These are phyloP conservation scores for Chrysopilus asiliformis DNA, from an alignment of 2,888 invertebrate genomes.

Conservation along the genomic window DNA sequence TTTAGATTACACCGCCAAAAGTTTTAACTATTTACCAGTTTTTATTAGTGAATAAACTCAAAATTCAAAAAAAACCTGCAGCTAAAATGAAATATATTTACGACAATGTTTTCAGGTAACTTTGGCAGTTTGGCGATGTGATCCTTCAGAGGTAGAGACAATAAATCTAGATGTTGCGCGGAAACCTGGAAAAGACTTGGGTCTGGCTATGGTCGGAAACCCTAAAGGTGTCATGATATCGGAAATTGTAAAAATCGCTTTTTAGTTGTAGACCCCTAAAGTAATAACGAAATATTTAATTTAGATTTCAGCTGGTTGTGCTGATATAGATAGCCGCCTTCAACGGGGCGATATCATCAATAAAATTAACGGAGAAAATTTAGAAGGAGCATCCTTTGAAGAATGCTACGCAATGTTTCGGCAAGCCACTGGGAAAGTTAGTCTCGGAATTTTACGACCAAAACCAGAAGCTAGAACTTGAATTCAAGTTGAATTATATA, in stretches of 20 bases:
- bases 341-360: slow-evolving; percentile 85
- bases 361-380: slow-evolving; percentile 76
- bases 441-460: slow-evolving; percentile 74
- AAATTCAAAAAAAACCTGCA: too few species aligned
- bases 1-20: too few species aligned
- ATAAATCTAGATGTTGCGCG: slow-evolving; percentile 73
- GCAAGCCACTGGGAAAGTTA: slow-evolving; percentile 67
- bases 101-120: slow-evolving; percentile 45
- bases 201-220: slow-evolving; percentile 72
- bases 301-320: slow-evolving; percentile 57
- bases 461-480: slow-evolving; percentile 40
- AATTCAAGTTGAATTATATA: neutral
- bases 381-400: slow-evolving; percentile 61
- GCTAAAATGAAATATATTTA: neutral
- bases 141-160: slow-evolving; percentile 59
- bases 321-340: slow-evolving; percentile 74
- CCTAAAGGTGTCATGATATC: slow-evolving; percentile 80
- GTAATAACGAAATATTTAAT: neutral
- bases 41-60: too few species aligned
- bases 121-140: slow-evolving; percentile 68
- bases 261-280: neutral
- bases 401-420: slow-evolving; percentile 84
- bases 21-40: neutral
- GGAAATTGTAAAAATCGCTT: slow-evolving; percentile 56
- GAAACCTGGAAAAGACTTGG: slow-evolving; percentile 78